Evolutionary conservation across 2,888 invertebrate genomes (phyloP).

Genomic region (Tubulanus polymorphus): DNA sequence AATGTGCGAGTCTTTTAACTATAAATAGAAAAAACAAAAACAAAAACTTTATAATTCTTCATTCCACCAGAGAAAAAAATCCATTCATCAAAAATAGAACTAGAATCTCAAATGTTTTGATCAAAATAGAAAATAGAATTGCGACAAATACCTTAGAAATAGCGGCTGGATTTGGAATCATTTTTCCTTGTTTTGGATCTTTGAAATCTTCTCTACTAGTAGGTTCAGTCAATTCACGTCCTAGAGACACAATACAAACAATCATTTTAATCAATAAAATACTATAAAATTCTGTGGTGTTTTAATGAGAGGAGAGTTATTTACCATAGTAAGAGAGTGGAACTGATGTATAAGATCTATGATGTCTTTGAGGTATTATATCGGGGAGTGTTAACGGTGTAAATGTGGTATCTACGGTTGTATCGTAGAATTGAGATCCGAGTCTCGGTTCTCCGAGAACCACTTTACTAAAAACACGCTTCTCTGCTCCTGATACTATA

Average conservation of each 20-base stretch:
- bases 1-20: constrained; percentile 39
- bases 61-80: too few relatives aligned
- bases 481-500: constrained; percentile 39
- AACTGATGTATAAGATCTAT: constrained; percentile 31
- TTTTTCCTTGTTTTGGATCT: constrained; percentile 29
- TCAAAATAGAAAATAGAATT: too few relatives aligned
- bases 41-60: too few relatives aligned
- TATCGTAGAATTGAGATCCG: constrained; percentile 31
- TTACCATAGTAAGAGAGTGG: constrained; percentile 41
- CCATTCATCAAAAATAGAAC: too few relatives aligned
- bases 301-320: too few relatives aligned
- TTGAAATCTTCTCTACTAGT: constrained; percentile 34
- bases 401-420: constrained; percentile 31
- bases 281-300: too few relatives aligned
- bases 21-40: constrained; percentile 15
- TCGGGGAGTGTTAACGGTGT: too few relatives aligned
- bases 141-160: constrained; percentile 41
- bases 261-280: too few relatives aligned
- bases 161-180: constrained; percentile 30
- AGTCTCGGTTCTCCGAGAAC: constrained; percentile 39
- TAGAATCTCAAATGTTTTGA: too few relatives aligned
- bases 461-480: constrained; percentile 40
- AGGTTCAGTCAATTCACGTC: constrained; percentile 26
- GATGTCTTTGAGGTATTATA: too few relatives aligned
- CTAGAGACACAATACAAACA: constrained; percentile 24